Percentiles rank a stretch among this genome's conserved stretches.
These are phyloP conservation scores for Carassius gibelio DNA, from an alignment of 2,113 vertebrate species.

Conservation along the genomic window DNA sequence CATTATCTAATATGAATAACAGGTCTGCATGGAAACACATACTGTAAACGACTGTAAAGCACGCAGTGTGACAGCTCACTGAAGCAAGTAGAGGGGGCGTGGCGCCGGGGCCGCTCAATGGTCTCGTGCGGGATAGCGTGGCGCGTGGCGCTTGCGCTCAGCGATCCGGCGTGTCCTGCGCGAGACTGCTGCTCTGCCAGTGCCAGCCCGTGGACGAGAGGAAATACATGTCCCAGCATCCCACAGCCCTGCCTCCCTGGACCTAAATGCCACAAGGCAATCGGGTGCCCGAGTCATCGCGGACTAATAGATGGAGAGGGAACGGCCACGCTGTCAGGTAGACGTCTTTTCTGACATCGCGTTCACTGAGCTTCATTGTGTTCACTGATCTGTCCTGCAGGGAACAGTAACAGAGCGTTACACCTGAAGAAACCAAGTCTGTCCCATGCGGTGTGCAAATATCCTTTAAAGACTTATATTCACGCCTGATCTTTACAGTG, in stretches of 20 bases:
- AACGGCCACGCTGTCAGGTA: constrained; percentile 24
- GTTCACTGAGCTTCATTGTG: not conserved
- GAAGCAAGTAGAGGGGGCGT: constrained; percentile 54
- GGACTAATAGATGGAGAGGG: constrained; percentile 21
- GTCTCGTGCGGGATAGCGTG: constrained; percentile 47
- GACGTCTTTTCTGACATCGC: not conserved
- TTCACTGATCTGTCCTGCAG: not conserved
- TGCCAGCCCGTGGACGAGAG: constrained; percentile 34
- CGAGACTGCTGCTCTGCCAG: constrained; percentile 49
- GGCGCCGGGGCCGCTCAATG: constrained; percentile 30
- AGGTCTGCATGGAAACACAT: not conserved
- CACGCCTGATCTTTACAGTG: not conserved
- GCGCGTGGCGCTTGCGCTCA: constrained; percentile 47
- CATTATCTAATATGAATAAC: not conserved
- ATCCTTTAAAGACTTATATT: not conserved
- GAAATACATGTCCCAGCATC: constrained; percentile 29
- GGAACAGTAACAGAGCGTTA: not conserved
- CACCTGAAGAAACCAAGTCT: not conserved
- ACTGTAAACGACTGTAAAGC: not conserved
- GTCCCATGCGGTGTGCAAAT: not conserved
- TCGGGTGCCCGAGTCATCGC: not conserved
- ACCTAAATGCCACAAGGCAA: constrained; percentile 27
- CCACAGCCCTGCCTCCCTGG: constrained; percentile 14
- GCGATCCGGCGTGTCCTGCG: constrained; percentile 50
- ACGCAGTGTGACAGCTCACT: constrained; percentile 38